Conservation (phyloP, 2,797 vertebrate genomes). For the Rhinophrynus dorsalis region DNA sequence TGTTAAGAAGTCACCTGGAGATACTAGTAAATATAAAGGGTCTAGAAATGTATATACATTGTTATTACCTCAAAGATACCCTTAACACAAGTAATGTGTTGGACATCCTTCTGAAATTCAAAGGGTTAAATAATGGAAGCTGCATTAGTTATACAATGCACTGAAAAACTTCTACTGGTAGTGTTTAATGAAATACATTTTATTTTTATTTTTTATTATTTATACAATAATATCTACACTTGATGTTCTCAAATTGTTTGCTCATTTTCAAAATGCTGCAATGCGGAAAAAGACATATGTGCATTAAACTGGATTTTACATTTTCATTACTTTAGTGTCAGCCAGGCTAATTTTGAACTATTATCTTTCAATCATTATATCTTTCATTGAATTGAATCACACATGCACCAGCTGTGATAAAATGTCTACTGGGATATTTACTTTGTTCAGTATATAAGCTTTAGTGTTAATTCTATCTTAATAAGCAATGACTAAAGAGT, state of each 20-base stretch:
- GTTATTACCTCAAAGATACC: too few species aligned
- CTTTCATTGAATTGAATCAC: constrained; percentile 51
- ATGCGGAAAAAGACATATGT: constrained; percentile 40
- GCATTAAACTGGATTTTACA: constrained; percentile 52
- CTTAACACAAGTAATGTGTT: too few species aligned
- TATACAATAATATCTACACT: not conserved
- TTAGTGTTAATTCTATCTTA: constrained; percentile 47
- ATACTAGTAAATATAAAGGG: too few species aligned
- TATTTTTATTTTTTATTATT: not conserved
- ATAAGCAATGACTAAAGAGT: constrained; percentile 43
- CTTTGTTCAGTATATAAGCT: constrained; percentile 36
- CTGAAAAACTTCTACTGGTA: too few species aligned
- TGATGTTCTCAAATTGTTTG: not conserved
- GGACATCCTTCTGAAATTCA: too few species aligned
- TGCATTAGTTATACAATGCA: too few species aligned
- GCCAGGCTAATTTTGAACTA: constrained; percentile 52
- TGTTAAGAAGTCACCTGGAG: too few species aligned
- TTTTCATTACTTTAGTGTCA: constrained; percentile 51
- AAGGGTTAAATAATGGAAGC: too few species aligned
- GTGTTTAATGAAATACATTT: not conserved
- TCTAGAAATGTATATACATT: too few species aligned
- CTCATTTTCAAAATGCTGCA: constrained; percentile 50
- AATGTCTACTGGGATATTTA: constrained; percentile 51
- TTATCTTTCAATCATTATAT: constrained; percentile 53
- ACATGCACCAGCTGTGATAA: constrained; percentile 48